Conservation (phyloP, 1,140 invertebrate genomes). For the Cydia amplana region DNA sequence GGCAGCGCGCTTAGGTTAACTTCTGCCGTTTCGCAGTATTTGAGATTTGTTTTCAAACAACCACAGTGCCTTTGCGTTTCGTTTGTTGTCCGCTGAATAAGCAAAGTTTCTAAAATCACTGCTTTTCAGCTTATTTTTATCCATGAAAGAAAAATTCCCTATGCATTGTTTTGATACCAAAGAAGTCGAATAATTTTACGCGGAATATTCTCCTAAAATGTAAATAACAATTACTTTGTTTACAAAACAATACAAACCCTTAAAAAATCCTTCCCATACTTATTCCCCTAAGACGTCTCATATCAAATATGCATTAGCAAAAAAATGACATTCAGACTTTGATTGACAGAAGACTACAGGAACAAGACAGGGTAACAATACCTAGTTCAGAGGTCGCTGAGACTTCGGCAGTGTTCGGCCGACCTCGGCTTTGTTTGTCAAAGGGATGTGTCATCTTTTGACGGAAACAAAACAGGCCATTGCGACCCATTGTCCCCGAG, state of each 20-base stretch:
- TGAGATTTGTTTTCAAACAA: constrained; percentile 25
- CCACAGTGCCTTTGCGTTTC: neutral
- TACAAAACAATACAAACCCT: neutral
- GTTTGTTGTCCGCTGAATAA: neutral
- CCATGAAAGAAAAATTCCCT: neutral
- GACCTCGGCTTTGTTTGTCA: constrained; percentile 25
- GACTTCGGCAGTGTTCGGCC: constrained; percentile 24
- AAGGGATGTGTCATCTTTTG: constrained; percentile 30
- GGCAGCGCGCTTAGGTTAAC: neutral
- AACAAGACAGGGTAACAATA: constrained; percentile 23
- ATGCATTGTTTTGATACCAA: neutral
- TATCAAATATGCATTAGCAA: constrained; percentile 28
- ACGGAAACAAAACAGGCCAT: constrained; percentile 27
- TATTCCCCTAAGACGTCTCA: constrained; percentile 21
- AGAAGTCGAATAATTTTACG: neutral
- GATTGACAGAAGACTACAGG: constrained; percentile 27
- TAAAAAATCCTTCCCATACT: constrained; percentile 5
- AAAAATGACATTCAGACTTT: constrained; percentile 24
- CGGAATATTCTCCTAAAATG: neutral
- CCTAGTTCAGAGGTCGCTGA: constrained; percentile 22
- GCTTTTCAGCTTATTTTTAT: constrained; percentile 11
- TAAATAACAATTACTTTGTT: neutral
- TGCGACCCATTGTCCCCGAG: constrained; percentile 11
- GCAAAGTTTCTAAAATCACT: neutral
- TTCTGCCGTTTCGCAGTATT: constrained; percentile 17